Conservation (phyloP, 2,113 vertebrate species). For the Stigmatopora argus region DNA sequence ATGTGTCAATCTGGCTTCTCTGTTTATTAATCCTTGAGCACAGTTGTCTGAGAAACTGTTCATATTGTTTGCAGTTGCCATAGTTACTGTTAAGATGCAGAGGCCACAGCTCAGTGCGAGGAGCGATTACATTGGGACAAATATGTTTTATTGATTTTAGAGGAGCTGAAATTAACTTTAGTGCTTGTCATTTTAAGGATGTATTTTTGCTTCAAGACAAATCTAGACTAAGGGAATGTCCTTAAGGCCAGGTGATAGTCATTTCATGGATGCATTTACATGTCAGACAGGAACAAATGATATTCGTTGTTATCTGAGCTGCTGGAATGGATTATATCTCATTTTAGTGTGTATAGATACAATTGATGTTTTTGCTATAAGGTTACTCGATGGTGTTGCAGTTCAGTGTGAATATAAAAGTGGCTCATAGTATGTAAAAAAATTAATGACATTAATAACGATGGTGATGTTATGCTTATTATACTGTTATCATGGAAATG, state of each 20-base stretch:
- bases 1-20: not conserved
- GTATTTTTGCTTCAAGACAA: not conserved
- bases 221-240: no score
- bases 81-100: not conserved
- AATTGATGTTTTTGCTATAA: no score
- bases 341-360: no score
- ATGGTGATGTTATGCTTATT: constrained; percentile 32
- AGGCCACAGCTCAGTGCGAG: not conserved
- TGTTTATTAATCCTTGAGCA: constrained; percentile 1
- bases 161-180: not conserved
- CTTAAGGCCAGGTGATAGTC: no score
- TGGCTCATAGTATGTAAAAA: constrained; percentile 12
- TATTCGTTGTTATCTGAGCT: no score
- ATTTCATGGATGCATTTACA: no score
- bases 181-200: not conserved
- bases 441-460: constrained; percentile 32
- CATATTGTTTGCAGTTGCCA: constrained; percentile 7
- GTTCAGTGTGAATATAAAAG: constrained; percentile 18
- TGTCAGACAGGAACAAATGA: no score
- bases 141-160: not conserved
- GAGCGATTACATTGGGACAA: not conserved
- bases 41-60: constrained; percentile 1
- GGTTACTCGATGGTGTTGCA: no score
- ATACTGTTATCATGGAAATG: constrained; percentile 36
- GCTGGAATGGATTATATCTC: no score